These are phyloP conservation scores for Platyrinchus mystaceus DNA, from an alignment of 2,797 vertebrate species.

Conservation along the genomic window DNA sequence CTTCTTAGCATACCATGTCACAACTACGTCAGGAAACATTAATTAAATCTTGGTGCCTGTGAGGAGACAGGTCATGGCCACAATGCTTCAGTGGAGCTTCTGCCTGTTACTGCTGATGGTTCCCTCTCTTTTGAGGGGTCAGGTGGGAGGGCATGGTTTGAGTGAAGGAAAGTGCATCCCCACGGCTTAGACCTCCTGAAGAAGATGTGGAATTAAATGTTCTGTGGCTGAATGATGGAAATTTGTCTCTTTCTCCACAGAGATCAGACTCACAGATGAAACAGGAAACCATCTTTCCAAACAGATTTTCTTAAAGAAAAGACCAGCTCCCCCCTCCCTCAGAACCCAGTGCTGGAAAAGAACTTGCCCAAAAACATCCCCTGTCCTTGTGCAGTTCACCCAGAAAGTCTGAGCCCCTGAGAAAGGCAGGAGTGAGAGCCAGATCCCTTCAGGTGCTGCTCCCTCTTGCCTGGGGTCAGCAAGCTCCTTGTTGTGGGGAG, in stretches of 20 bases:
- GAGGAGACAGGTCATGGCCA: rapidly evolving
- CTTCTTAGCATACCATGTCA: not conserved
- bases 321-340: rapidly evolving
- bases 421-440: not conserved
- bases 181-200: not conserved
- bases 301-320: not conserved
- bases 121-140: not conserved
- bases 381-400: not conserved
- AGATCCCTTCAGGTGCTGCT: not conserved
- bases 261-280: not conserved
- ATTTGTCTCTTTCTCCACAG: not conserved
- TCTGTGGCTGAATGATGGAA: not conserved
- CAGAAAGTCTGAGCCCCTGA: not conserved
- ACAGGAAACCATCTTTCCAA: not conserved
- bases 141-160: not conserved
- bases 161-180: not conserved
- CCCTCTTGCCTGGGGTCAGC: not conserved
- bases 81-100: not conserved
- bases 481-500: not conserved
- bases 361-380: not conserved
- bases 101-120: not conserved
- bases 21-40: rapidly evolving
- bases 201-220: not conserved
- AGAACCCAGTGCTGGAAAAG: not conserved
- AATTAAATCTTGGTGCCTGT: not conserved